Evolutionary conservation across 1,140 invertebrate species (phyloP), one percentile per base, ranked within the genome.

Genomic region (Anagrus nilaparvatae): DNA sequence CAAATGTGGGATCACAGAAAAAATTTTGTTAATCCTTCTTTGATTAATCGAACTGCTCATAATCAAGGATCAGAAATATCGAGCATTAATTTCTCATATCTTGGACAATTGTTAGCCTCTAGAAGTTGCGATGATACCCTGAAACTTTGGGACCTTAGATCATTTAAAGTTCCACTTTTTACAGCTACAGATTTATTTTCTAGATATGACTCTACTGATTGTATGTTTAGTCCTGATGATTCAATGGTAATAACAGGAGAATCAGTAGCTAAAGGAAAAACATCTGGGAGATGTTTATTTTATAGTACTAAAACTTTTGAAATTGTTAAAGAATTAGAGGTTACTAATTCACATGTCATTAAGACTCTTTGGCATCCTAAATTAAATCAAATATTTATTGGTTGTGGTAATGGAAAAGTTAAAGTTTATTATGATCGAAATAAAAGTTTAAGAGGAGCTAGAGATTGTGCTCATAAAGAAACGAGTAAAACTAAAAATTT

Each of bases 1-100:
- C 94, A 97, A 64, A 84, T 97, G 65, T 99, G 95, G 95, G 96
- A 99, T 62, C 83, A 91, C 35, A 76, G 93, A 28, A 83, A 81
- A 56, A 82, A 76, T 53, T 82, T 78, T 51, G 82, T 84, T 0
- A 94, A 90, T 55, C 89, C 90, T 0, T 76, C 80, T 0, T 69
- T 82, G 33, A 62, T 86, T 21, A 67, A 91, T 2, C 71, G 90
- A 44, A 78, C 75, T 38, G 92, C 89, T 0, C 96, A 99, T 66
- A 69, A 76, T 42, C 83, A 79, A 51, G 80, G 81, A 5, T 73
- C 72, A 0, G 89, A 96, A 58, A 89, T 90, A 23, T 87, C 87
- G 0, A 82, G 81, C 36, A 65, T 98, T 17, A 70, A 74, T 14
- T 98, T 91, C 59, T 94, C 93, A 0, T 95, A 98, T 59, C 75